Base-by-base conservation (phyloP, 2,888 invertebrate genomes). In the Leptopilina myrica region DNA sequence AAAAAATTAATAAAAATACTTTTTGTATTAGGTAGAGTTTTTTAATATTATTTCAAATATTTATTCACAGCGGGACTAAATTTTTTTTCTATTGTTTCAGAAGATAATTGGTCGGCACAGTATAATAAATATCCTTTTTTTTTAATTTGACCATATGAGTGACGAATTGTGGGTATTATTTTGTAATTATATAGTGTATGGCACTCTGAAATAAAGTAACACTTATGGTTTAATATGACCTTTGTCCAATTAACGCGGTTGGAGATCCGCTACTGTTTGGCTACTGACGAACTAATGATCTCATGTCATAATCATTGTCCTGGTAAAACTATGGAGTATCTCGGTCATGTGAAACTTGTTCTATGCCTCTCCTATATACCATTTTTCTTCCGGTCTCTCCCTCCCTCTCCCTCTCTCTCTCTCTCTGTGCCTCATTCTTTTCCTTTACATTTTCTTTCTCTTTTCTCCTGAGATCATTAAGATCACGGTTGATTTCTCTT, bases 141-240 rank as follows among this genome's bases (percentile, higher is more conserved):
- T 33, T 26, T 3, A 1, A 33, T 33, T 33, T 33, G 33, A 33
- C 33, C 33, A 33, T 2, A 33, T 46, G 46, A 26, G 69, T 53
- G 8, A 69, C 33, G 33, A 2, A 33, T 33, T 33, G 53, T 49
- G 26, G 26, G n/a, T 5, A 53, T 53, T 59, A 59, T 59, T 20
- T 33, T 46, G 15, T 11, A 67, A 67, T 67, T 46, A 67, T 46
- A 15, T 9, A 49, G 20, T 4, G 33, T 53, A 26, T 9, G 53
- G 53, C 73, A 53, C 53, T 56, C n/a, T 73, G 20, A 33, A 56
- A 81, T 76, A 49, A 11, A 87, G 86, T 87, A 85, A 88, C 86
- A 84, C 85, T 89, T 85, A 89, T 89, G 88, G 89, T 87, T 90
- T 33, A 46, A 46, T 46, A 87, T 88, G 89, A 88, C 90, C 90